These are phyloP conservation scores for Phalanger gymnotis DNA, from an alignment of 2,797 vertebrate genomes.

Conservation along the genomic window DNA sequence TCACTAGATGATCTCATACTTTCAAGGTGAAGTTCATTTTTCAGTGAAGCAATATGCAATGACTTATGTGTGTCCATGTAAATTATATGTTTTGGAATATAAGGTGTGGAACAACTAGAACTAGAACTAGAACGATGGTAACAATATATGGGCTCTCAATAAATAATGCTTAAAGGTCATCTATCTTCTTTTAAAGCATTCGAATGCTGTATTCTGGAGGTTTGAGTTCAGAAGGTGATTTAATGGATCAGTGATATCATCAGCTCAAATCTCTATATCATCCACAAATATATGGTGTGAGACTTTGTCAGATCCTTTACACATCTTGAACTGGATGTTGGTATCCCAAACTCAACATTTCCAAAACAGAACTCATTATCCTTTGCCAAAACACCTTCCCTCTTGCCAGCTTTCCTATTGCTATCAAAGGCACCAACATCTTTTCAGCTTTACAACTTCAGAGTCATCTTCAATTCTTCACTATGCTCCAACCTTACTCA, in stretches of 20 bases:
- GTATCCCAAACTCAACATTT: not conserved
- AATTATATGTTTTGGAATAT: not conserved
- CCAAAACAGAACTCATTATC: not conserved
- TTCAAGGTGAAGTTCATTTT: not conserved
- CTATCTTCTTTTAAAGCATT: not conserved
- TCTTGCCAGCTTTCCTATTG: not conserved
- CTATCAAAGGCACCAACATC: not conserved
- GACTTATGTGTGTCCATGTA: not conserved
- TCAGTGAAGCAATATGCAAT: not conserved
- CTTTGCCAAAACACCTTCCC: not conserved
- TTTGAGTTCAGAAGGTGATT: not conserved
- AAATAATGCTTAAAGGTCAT: not conserved
- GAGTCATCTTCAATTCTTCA: not conserved
- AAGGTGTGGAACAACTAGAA: not conserved
- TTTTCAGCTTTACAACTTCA: not conserved
- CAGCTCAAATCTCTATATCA: not conserved
- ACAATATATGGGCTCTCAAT: not conserved
- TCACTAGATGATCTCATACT: not conserved
- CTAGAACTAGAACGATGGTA: not conserved
- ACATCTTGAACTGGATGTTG: not conserved
- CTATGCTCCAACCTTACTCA: not conserved
- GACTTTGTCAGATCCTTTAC: not conserved
- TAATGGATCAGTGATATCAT: not conserved
- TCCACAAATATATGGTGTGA: not conserved
- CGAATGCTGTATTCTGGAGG: not conserved